Percentiles rank a stretch among this genome's conserved stretches.
phyloP scores from a whole-genome alignment of 2,888 invertebrate genomes.

The Caenorhabditis sp. region DNA sequence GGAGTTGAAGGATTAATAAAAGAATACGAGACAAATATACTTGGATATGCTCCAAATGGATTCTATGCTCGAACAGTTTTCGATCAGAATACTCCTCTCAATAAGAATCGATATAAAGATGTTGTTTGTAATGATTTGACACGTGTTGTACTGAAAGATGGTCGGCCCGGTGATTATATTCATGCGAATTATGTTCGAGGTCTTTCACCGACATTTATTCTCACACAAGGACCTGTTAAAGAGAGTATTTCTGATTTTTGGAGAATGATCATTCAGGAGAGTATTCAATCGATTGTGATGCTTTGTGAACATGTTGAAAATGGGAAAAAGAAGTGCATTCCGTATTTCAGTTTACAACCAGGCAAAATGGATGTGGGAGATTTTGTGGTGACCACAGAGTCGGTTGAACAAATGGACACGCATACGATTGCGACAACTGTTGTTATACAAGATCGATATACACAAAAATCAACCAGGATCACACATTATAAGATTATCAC shows the following conservation, averaged over 20 bases:
- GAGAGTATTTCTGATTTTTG: conserved; percentile 30
- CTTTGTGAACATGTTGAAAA: conserved; percentile 27
- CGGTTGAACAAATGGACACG: conserved; percentile 5
- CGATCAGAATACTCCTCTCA: conserved; percentile 7
- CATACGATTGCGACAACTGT: conserved; percentile 16
- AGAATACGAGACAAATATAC: background rate
- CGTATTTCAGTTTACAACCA: conserved; percentile 13
- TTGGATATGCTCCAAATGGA: background rate
- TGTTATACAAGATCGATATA: conserved; percentile 11
- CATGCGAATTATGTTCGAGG: conserved; percentile 54
- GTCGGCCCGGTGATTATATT: conserved; percentile 47
- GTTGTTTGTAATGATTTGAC: conserved; percentile 50
- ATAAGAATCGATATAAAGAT: conserved; percentile 29
- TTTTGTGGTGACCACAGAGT: conserved; percentile 13
- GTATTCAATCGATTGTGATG: conserved; percentile 23
- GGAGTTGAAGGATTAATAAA: conserved; percentile 17
- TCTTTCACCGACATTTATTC: conserved; percentile 15
- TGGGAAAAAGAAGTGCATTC: conserved; percentile 21
- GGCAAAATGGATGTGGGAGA: conserved; percentile 8
- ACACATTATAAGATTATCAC: conserved; percentile 15
- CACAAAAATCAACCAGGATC: conserved; percentile 6
- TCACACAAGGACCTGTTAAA: conserved; percentile 35
- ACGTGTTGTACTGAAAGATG: conserved; percentile 45
- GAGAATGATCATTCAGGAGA: conserved; percentile 37
- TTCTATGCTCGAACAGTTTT: conserved; percentile 2